Percentiles rank a stretch among this genome's conserved stretches.
phyloP scores from a whole-genome alignment of 2,888 invertebrate genomes.

The Aporophyla nigra region DNA sequence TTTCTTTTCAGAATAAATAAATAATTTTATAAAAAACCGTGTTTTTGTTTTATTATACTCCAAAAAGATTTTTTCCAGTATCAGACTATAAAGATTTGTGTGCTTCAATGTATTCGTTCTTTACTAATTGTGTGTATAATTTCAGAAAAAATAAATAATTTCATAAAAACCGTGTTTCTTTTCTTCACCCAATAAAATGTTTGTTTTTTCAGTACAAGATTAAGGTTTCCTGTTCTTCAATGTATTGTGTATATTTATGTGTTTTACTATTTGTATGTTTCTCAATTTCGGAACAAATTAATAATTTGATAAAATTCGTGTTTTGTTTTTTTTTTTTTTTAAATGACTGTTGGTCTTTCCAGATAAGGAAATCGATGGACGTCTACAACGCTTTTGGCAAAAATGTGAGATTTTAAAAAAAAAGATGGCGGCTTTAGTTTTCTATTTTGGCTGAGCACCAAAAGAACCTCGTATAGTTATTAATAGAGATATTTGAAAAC shows the following conservation, averaged over 20 bases:
- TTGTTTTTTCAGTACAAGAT: background rate
- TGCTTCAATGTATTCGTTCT: background rate
- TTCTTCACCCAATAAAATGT: background rate
- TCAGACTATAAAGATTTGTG: background rate
- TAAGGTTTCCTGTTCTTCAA: background rate
- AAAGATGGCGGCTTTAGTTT: background rate
- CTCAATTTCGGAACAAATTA: conserved; percentile 4
- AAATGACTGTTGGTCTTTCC: background rate
- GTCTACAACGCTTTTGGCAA: background rate
- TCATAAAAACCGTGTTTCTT: background rate
- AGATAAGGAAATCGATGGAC: background rate
- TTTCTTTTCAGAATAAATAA: background rate
- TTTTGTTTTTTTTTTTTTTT: background rate
- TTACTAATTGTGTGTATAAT: background rate
- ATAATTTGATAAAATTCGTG: background rate
- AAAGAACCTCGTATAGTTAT: background rate
- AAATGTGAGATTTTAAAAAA: background rate
- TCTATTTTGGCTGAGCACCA: background rate
- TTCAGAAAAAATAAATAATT: background rate
- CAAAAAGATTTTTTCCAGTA: background rate
- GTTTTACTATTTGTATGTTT: background rate
- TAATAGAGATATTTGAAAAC: background rate
- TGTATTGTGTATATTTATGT: no score
- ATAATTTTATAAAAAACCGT: background rate
- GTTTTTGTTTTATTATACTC: background rate